A percentile compares a stretch with the other conserved stretches of the same genome.
Evolutionary conservation across 2,113 vertebrate genomes (phyloP).

Genomic region (Gymnocephalus cernua): DNA sequence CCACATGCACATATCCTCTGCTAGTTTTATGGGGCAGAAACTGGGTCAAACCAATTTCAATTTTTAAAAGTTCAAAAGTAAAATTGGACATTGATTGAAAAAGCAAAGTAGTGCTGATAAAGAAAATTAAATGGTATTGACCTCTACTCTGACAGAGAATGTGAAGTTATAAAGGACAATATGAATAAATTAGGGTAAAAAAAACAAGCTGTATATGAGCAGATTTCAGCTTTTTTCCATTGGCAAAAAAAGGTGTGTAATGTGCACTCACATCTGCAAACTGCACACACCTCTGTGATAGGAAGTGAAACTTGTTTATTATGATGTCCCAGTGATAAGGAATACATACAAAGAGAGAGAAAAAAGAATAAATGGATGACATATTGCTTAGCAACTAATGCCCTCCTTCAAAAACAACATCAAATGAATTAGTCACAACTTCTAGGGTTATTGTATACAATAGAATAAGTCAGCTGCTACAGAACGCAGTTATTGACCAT

Average conservation of each 20-base stretch:
- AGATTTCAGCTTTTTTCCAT: conserved; percentile 11
- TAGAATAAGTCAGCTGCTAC: conserved; percentile 57
- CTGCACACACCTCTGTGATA: conserved; percentile 8
- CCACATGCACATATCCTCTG: conserved; percentile 1
- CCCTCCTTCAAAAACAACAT: conserved; percentile 36
- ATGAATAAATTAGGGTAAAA: conserved; percentile 1
- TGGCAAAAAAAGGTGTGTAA: not conserved
- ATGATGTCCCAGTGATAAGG: conserved; percentile 38
- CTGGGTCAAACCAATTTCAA: conserved; percentile 51
- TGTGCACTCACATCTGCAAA: conserved; percentile 23
- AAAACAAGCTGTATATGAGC: not conserved
- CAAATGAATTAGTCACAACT: conserved; percentile 28
- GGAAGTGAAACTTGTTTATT: conserved; percentile 63
- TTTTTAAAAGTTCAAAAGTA: conserved; percentile 37
- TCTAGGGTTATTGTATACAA: conserved; percentile 29
- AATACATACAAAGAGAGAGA: conserved; percentile 47
- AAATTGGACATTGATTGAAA: conserved; percentile 44
- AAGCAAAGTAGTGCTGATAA: conserved; percentile 13
- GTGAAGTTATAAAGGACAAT: not conserved
- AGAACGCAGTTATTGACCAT: conserved; percentile 41
- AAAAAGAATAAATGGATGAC: conserved; percentile 14
- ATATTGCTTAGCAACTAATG: conserved; percentile 33
- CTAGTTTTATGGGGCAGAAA: conserved; percentile 7
- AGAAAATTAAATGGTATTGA: conserved; percentile 48
- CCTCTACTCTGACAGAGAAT: conserved; percentile 16